Evolutionary conservation across 2,113 vertebrate species (phyloP), one percentile per base, ranked within the genome.

Genomic region (Crotalus helleri): DNA sequence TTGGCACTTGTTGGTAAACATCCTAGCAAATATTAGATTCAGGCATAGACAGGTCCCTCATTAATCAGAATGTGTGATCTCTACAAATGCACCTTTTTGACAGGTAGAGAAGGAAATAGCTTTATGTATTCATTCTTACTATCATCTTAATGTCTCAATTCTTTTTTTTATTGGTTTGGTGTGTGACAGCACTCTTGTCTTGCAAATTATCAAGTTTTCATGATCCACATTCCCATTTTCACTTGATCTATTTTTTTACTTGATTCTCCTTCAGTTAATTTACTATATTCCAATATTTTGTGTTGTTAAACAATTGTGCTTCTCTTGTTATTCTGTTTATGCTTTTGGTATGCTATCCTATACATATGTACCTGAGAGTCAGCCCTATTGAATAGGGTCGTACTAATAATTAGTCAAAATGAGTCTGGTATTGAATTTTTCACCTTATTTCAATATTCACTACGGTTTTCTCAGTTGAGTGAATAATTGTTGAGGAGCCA

Each of bases 381-480:
- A 53, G n/a, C 11, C 61, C 8, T 51, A 74, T 54, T 39, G 17
- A 53, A 85, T 15, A 57, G 54, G 33, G 13, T 49, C 23, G 11
- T 19, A 87, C 19, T 61, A 19, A 44, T 85, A 1, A 91, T 87
- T 61, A 94, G 29, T 29, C 33, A 51, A 89, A n/a, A 57, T 24
- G 46, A 89, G 15, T 55, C 51, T 55, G 11, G 4, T 57, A 81
- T 81, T 55, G 24, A 94, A 92, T 94, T 96, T 93, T 94, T 94
- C 92, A 93, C 61, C 93, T 93, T 93, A 64, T 26, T 93, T 88
- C 94, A 93, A 93, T 92, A 90, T 92, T 93, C 39, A 92, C 61
- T 59, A 88, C 93, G 64, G 59, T 94, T 89, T 91, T 92, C 8
- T 10, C 19, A 87, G 91, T 94, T 96, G 92, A 94, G 90, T 95